Percentiles rank a stretch among this genome's conserved stretches.
Evolutionary conservation across 2,113 vertebrate species (phyloP).

Genomic region (Oryzias curvinotus): DNA sequence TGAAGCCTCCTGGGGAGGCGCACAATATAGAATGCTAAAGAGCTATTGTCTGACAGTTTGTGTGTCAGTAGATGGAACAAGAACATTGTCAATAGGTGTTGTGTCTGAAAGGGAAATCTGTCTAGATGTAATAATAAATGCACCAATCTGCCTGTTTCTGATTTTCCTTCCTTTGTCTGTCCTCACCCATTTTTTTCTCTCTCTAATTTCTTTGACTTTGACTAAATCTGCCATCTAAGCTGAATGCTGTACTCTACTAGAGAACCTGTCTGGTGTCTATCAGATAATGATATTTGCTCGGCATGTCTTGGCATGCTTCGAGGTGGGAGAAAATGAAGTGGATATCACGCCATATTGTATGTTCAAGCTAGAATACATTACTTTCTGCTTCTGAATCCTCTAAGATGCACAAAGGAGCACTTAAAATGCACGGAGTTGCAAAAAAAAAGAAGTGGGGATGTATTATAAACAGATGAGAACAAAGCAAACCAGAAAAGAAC

Average conservation of each 20-base stretch:
- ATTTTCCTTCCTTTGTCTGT: neutral
- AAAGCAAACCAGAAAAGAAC: constrained; percentile 2
- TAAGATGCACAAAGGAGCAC: constrained; percentile 30
- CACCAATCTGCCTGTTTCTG: neutral
- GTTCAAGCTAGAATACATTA: constrained; percentile 5
- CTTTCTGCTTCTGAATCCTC: constrained; percentile 31
- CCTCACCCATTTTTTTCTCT: constrained; percentile 5
- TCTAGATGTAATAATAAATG: too few relatives aligned
- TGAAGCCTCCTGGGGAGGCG: constrained; percentile 26
- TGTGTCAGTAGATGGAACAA: constrained; percentile 1
- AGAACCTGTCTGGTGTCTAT: constrained; percentile 48
- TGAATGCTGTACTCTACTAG: constrained; percentile 43
- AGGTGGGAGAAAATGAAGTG: constrained; percentile 57
- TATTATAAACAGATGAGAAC: neutral
- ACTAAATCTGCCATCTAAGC: constrained; percentile 52
- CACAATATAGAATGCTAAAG: constrained; percentile 1
- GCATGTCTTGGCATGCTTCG: constrained; percentile 51
- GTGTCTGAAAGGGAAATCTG: constrained; percentile 1
- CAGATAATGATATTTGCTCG: constrained; percentile 59
- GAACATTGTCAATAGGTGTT: neutral
- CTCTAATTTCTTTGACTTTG: constrained; percentile 4
- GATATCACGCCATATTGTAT: constrained; percentile 33
- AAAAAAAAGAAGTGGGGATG: constrained; percentile 7
- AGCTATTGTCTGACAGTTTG: constrained; percentile 2
- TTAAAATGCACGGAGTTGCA: constrained; percentile 10